Evolutionary conservation across 2,797 vertebrate genomes (phyloP).

Genomic region (Fratercula arctica): DNA sequence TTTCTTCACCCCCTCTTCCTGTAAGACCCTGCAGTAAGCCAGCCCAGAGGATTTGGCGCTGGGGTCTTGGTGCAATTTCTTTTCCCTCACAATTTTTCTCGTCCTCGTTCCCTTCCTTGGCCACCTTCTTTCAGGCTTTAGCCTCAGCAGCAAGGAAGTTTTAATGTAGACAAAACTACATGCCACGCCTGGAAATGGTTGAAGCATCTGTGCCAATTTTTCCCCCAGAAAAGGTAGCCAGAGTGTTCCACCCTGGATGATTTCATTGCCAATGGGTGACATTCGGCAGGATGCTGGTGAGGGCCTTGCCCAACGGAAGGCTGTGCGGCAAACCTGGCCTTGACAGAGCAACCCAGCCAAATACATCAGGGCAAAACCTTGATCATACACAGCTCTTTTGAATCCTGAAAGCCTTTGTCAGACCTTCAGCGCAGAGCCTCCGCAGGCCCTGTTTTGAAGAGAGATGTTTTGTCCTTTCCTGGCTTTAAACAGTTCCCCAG

Average conservation of each 20-base stretch:
- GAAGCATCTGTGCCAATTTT: neutral
- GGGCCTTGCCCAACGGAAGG: neutral
- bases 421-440: neutral
- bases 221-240: neutral
- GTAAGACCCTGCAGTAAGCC: neutral
- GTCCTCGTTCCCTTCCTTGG: neutral
- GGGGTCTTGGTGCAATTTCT: neutral
- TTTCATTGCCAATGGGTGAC: neutral
- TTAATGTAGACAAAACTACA: neutral
- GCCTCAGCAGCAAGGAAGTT: neutral
- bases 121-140: neutral
- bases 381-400: neutral
- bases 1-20: neutral
- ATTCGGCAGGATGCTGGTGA: neutral
- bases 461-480: slow-evolving; percentile 22
- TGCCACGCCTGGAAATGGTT: neutral
- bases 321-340: neutral
- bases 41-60: neutral
- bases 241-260: neutral
- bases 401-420: neutral
- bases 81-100: neutral
- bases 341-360: neutral
- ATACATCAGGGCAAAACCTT: neutral
- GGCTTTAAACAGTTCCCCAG: slow-evolving; percentile 9
- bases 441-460: neutral